Percentiles rank a stretch among this genome's conserved stretches.
These are phyloP conservation scores for Echinometra lucunter DNA, from an alignment of 53 echinoderm and acorn worm species.

Conservation along the genomic window DNA sequence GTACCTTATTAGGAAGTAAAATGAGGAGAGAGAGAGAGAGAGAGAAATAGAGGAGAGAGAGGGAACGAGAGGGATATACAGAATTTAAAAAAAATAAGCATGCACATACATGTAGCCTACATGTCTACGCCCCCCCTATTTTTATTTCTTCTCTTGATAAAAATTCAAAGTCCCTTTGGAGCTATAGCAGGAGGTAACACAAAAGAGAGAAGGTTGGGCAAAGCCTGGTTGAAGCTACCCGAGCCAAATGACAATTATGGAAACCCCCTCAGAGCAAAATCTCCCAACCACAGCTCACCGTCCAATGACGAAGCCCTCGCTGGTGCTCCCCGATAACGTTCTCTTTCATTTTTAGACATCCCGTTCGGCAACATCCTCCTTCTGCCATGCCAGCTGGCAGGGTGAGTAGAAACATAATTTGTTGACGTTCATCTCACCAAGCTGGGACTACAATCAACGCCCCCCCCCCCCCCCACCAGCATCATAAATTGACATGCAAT, in stretches of 20 bases:
- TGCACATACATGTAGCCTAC: neutral
- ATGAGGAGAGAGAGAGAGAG: neutral
- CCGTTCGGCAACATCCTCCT: constrained; percentile 38
- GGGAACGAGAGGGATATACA: neutral
- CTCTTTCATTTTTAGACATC: constrained; percentile 58
- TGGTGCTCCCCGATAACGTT: constrained; percentile 52
- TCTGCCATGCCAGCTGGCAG: constrained; percentile 35
- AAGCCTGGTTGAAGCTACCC: neutral
- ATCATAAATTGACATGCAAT: too few species aligned
- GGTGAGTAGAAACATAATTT: constrained; percentile 35
- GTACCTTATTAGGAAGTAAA: neutral
- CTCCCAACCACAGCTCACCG: constrained; percentile 48
- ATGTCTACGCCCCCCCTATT: neutral
- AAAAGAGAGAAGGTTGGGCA: constrained; percentile 33
- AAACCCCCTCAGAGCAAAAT: constrained; percentile 45
- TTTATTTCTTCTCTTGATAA: neutral
- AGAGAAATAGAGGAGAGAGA: neutral
- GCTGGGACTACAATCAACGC: too few species aligned
- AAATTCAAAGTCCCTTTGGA: neutral
- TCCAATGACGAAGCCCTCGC: constrained; percentile 43
- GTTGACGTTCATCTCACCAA: constrained; percentile 14
- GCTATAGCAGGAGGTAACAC: constrained; percentile 14
- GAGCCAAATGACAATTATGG: constrained; percentile 46
- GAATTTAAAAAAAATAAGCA: neutral
- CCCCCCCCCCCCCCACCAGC: neutral